These are phyloP conservation scores for Hedychridium roseum DNA, from an alignment of 2,888 invertebrate species.

Conservation along the genomic window DNA sequence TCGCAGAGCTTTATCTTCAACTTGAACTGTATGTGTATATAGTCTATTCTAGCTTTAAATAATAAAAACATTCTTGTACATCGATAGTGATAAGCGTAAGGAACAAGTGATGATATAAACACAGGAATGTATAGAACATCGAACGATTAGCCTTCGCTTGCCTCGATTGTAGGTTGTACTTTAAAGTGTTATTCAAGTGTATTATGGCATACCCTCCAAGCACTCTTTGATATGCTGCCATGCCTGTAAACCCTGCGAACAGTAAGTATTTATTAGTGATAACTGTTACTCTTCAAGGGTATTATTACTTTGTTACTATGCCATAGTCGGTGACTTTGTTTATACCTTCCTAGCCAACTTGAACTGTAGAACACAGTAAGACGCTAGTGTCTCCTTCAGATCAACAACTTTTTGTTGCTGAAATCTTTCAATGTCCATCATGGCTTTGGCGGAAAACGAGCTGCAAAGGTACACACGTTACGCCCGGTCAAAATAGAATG, in stretches of 20 bases:
- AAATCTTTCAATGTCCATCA: slow-evolving; percentile 75
- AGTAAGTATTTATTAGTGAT: slow-evolving; percentile 20
- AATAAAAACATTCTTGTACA: slow-evolving; percentile 45
- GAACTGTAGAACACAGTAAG: slow-evolving; percentile 75
- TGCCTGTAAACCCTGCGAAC: slow-evolving; percentile 75
- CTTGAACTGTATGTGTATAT: slow-evolving; percentile 18
- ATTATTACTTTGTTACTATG: not conserved
- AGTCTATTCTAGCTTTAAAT: slow-evolving; percentile 38
- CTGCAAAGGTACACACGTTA: slow-evolving; percentile 62
- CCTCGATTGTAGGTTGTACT: slow-evolving; percentile 52
- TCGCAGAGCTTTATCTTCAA: slow-evolving; percentile 26
- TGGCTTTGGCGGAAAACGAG: slow-evolving; percentile 74
- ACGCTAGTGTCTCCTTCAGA: slow-evolving; percentile 75
- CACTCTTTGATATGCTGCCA: slow-evolving; percentile 81
- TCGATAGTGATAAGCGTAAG: slow-evolving; percentile 39
- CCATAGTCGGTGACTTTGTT: not conserved
- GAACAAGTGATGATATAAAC: slow-evolving; percentile 38
- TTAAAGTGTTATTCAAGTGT: slow-evolving; percentile 19
- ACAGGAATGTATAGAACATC: slow-evolving; percentile 50
- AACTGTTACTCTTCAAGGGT: not conserved
- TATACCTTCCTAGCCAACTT: slow-evolving; percentile 78
- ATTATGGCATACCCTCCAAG: slow-evolving; percentile 75
- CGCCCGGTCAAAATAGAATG: slow-evolving; percentile 6
- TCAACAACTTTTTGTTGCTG: slow-evolving; percentile 78
- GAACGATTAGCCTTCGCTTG: slow-evolving; percentile 55